Evolutionary conservation across 2,888 invertebrate species (phyloP).

Genomic region (Cerastis leucographa): DNA sequence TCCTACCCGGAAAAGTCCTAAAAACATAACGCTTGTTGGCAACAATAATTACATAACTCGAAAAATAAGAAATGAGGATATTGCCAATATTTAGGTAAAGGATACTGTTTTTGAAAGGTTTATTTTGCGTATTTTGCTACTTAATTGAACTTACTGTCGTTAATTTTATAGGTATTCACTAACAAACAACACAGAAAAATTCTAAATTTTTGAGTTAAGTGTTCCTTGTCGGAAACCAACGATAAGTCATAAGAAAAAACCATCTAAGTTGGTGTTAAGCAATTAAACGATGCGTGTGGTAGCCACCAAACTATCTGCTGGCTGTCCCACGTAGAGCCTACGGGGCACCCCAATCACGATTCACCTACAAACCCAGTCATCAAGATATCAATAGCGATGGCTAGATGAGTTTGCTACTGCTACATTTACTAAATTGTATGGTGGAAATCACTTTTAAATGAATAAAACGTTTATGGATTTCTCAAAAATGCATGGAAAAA

Average conservation of each 20-base stretch:
- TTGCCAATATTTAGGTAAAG: no score
- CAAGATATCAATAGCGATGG: slow-evolving; percentile 7
- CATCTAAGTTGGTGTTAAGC: background rate
- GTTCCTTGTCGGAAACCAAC: no score
- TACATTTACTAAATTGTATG: background rate
- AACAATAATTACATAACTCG: no score
- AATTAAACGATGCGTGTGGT: background rate
- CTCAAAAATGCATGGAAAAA: background rate
- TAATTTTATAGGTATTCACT: no score
- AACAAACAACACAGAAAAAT: no score
- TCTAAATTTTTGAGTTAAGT: no score
- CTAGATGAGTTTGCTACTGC: background rate
- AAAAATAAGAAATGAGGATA: no score
- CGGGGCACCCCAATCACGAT: background rate
- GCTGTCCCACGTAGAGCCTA: background rate
- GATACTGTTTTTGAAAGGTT: no score
- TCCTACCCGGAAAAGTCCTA: background rate
- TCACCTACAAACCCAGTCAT: slow-evolving; percentile 13
- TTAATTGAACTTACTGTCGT: no score
- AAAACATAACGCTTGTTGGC: no score
- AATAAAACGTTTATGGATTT: background rate
- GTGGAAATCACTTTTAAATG: background rate
- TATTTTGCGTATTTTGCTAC: no score
- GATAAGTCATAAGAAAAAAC: background rate
- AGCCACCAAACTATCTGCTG: background rate